Base-by-base conservation (phyloP, 2,797 vertebrate genomes). In the Hippoglossus hippoglossus region DNA sequence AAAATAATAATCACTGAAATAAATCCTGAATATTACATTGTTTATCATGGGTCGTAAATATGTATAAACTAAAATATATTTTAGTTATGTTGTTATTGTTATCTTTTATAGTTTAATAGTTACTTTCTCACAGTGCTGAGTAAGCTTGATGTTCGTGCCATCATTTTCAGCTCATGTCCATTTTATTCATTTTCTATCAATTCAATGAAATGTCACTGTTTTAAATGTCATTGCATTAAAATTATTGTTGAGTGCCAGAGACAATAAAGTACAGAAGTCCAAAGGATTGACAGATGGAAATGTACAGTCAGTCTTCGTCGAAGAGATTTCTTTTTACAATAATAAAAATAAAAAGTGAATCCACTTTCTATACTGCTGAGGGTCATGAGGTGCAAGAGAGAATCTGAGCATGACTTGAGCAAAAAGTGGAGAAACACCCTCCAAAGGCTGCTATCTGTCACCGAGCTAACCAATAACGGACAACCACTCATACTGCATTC, bases 341-440 rank as follows among this genome's bases (percentile, higher is more conserved):
- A 12, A 53, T 16, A 69, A 24, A 63, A 41, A 41, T 1, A 11
- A 10, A 19, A 0, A 19, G 0, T 73, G 5, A 18, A 59, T 46
- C 3, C 62, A 36, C 67, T 21, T 71, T 63, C 41, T 34, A 44
- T 55, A 44, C 39, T 67, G 47, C 36, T 71, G 24, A 16, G 56
- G 50, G 55, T 71, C 54, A 76, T 4, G 67, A 36, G 53, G 47
- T 51, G 49, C 66, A 50, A 49, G 46, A 36, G 31, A 63, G 50
- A 60, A 65, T 75, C 52, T 19, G 61, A 65, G 19, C 26, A 62
- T 57, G 57, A 50, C 55, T 54, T 22, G 15, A 77, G 63, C 56
- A 55, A 77, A 77, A 68, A 73, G 1, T 24, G 57, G 59, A 70
- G 13, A 13, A 73, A 55, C 36, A 63, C 11, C 56, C 26, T 69